Evolutionary conservation across 2,113 vertebrate species (phyloP).

Genomic region (Ctenodactylus gundi): DNA sequence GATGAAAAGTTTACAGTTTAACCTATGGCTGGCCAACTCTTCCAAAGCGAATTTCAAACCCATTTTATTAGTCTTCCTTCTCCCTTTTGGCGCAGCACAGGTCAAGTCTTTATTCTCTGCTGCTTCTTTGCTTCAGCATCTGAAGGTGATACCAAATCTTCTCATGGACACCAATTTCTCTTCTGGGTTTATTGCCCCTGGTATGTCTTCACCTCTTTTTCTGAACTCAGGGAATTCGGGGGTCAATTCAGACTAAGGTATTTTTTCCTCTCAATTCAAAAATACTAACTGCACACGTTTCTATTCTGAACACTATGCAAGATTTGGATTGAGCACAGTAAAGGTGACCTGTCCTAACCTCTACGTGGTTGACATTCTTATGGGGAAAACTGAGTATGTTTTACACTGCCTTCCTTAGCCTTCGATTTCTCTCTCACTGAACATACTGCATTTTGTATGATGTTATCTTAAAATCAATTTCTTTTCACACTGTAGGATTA

Average conservation of each 20-base stretch:
- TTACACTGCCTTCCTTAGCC: not conserved
- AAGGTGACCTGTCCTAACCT: not conserved
- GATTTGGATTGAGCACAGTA: not conserved
- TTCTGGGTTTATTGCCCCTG: not conserved
- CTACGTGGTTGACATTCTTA: not conserved
- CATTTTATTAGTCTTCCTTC: not conserved
- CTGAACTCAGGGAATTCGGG: not conserved
- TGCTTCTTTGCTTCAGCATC: not conserved
- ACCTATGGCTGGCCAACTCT: not conserved
- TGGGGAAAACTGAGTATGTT: not conserved
- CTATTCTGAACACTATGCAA: not conserved
- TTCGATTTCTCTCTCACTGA: slow-evolving; percentile 10
- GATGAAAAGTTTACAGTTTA: not conserved
- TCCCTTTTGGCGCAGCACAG: not conserved
- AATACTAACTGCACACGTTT: not conserved
- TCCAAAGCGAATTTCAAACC: not conserved
- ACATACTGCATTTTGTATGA: not conserved
- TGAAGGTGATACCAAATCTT: not conserved
- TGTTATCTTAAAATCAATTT: not conserved
- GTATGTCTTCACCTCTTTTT: not conserved
- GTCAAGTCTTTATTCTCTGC: not conserved
- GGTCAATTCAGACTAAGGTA: not conserved
- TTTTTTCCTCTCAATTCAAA: not conserved
- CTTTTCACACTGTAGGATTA: not conserved
- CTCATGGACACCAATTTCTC: not conserved